phyloP scores from a whole-genome alignment of 2,113 vertebrate species.

The Pterophyllum scalare region DNA sequence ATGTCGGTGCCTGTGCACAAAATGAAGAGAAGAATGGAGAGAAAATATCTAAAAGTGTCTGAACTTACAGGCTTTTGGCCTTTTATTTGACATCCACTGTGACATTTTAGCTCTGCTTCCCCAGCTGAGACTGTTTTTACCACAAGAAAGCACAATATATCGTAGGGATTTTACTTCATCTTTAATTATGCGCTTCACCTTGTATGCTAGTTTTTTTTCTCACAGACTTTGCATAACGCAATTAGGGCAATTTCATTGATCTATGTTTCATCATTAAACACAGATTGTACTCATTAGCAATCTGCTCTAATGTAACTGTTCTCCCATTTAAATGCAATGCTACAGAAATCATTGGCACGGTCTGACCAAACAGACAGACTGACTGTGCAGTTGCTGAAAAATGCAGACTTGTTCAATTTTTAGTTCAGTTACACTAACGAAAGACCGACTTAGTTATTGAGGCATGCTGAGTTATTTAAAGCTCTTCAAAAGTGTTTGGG shows the following conservation, averaged over 20 bases:
- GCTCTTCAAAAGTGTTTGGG: neutral
- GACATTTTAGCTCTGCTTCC: slow-evolving; percentile 23
- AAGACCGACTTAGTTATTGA: slow-evolving; percentile 2
- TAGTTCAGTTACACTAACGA: neutral
- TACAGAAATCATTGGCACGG: slow-evolving; percentile 9
- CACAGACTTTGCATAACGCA: slow-evolving; percentile 25
- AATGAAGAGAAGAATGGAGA: slow-evolving; percentile 21
- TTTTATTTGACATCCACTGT: slow-evolving; percentile 45
- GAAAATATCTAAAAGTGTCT: slow-evolving; percentile 26
- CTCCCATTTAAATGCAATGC: slow-evolving; percentile 25
- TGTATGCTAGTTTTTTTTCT: slow-evolving; percentile 18
- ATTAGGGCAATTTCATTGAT: slow-evolving; percentile 46
- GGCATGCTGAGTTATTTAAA: slow-evolving; percentile 5
- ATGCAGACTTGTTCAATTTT: neutral
- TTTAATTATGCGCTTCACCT: slow-evolving; percentile 40
- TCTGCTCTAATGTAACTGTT: slow-evolving; percentile 38
- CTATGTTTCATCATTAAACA: slow-evolving; percentile 33
- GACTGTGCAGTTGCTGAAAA: neutral
- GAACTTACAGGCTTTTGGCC: slow-evolving; percentile 15
- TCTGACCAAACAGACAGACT: neutral
- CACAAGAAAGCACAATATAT: slow-evolving; percentile 25
- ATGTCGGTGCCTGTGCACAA: slow-evolving; percentile 58
- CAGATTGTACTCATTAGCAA: slow-evolving; percentile 45
- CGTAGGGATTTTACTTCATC: neutral
- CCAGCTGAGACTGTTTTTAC: slow-evolving; percentile 27